Evolutionary conservation across 2,888 invertebrate species (phyloP).

Genomic region (Biston betularia): DNA sequence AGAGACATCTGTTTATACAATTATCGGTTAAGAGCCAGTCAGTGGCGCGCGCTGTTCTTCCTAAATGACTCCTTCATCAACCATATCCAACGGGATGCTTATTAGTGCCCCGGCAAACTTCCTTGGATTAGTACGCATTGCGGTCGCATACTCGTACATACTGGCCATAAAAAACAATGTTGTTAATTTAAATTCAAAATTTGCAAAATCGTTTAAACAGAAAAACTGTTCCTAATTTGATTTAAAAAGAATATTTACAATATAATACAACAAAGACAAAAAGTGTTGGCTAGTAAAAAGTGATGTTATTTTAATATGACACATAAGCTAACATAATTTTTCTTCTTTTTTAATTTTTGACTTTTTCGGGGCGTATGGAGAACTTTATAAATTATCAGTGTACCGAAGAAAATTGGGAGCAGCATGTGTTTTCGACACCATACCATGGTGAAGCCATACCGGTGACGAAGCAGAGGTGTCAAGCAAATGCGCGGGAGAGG

Average conservation of each 20-base stretch:
- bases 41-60: conserved; percentile 84
- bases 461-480: conserved; percentile 88
- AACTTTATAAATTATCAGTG: conserved; percentile 70
- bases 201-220: neutral
- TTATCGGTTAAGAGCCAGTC: conserved; percentile 81
- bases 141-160: conserved; percentile 50
- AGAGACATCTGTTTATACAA: conserved; percentile 85
- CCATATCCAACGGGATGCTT: conserved; percentile 76
- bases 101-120: conserved; percentile 69
- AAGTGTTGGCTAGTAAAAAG: neutral
- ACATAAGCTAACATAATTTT: neutral
- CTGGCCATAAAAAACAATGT: neutral
- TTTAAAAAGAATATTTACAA: neutral
- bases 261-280: neutral
- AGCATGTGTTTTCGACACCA: conserved; percentile 60
- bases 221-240: conserved; percentile 7
- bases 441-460: conserved; percentile 66
- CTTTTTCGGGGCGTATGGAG: conserved; percentile 59
- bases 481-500: conserved; percentile 93
- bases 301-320: neutral
- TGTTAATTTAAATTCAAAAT: neutral
- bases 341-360: neutral
- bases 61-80: conserved; percentile 84
- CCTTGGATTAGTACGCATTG: conserved; percentile 70
- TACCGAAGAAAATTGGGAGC: conserved; percentile 70